phyloP scores from a whole-genome alignment of 2,113 vertebrate species.

The Clarias magur region DNA sequence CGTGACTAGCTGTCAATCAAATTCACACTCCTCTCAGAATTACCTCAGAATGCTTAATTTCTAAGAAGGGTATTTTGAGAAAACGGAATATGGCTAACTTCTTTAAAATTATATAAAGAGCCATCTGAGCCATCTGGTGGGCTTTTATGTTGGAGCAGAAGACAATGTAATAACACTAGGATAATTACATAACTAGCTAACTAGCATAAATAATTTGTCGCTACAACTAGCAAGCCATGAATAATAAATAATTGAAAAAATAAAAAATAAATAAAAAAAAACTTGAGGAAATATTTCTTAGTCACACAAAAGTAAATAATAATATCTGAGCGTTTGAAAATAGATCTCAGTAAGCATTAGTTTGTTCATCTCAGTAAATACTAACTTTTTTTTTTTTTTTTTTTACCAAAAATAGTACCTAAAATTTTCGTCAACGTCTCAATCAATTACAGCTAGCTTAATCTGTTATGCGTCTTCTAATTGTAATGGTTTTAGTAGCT shows the following conservation, averaged over 20 bases:
- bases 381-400: no score
- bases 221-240: neutral
- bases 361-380: neutral
- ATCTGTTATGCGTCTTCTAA: no score
- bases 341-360: neutral
- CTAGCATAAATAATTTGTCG: neutral
- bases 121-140: no score
- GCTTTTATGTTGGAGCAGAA: neutral
- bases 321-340: neutral
- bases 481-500: no score
- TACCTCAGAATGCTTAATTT: neutral
- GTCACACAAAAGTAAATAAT: neutral
- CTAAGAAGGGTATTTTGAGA: neutral
- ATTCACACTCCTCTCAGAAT: neutral
- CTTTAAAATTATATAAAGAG: neutral
- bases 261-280: neutral
- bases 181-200: neutral
- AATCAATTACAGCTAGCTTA: no score
- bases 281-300: neutral
- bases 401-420: no score
- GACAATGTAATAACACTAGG: neutral
- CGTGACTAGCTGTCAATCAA: constrained; percentile 3
- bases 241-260: no score
- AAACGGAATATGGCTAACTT: neutral
- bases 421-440: no score